Evolutionary conservation across 1,140 invertebrate genomes (phyloP), one percentile per base, ranked within the genome.

Genomic region (Macrocentrus cingulum): DNA sequence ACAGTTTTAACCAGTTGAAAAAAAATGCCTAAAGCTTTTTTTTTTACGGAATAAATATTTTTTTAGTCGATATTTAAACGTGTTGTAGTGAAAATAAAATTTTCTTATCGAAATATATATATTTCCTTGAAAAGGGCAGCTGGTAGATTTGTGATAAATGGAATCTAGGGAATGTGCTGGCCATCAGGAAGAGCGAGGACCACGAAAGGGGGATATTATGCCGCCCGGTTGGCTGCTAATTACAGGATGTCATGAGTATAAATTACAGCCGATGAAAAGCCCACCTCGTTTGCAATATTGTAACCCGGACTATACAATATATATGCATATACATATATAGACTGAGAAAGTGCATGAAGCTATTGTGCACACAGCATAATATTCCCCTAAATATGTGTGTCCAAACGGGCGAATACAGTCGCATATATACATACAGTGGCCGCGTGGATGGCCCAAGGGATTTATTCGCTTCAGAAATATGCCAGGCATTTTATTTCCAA

Each of bases 91-190:
- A n/a, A n/a, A n/a, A n/a, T n/a, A n/a, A n/a, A n/a, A n/a, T n/a
- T n/a, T n/a, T n/a, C n/a, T n/a, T n/a, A n/a, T n/a, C n/a, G n/a
- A n/a, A n/a, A n/a, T n/a, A n/a, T n/a, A n/a, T n/a, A 22, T 46
- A n/a, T 46, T 46, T 22, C 13, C 22, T 46, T 23, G 44, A 3
- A 23, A 18, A 49, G 13, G 62, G 67, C 71, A 72, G 69, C 72
- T 71, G n/a, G 72, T 67, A 72, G 70, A 75, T 72, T 74, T 62
- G 67, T 71, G 72, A 76, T 75, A 74, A 75, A 75, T 69, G 71
- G 70, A 74, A 59, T 59, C 18, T 13, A 25, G n/a, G 39, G 56
- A 53, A 53, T 46, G 34, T 37, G 22, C 34, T 37, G 23, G 22
- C 41, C 44, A 32, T 39, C 13, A 39, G 13, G 8, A n/a, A 39